Evolutionary conservation across 2,797 vertebrate species (phyloP).

Genomic region (Xiphorhynchus erythropygius): DNA sequence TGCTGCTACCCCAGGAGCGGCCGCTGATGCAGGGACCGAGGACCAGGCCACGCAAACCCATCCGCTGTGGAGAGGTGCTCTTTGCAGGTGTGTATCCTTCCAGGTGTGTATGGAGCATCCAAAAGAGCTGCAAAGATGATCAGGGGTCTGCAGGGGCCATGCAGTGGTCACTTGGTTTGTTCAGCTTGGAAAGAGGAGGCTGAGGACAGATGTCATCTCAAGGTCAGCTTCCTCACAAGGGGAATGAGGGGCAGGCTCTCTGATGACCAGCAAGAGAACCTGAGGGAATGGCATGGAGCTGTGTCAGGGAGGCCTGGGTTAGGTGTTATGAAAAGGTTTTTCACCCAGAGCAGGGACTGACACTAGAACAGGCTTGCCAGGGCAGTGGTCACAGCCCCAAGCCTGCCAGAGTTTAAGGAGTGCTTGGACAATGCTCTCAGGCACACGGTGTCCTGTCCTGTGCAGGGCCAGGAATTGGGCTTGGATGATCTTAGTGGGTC

Average conservation of each 20-base stretch:
- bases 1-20: constrained; percentile 94
- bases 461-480: neutral
- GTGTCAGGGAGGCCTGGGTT: neutral
- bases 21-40: constrained; percentile 97
- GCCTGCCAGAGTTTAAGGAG: neutral
- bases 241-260: neutral
- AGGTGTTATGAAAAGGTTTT: neutral
- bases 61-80: constrained; percentile 96
- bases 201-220: neutral
- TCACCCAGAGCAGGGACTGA: neutral
- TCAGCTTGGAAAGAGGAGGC: neutral
- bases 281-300: rapidly evolving
- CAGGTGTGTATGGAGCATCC: constrained; percentile 73
- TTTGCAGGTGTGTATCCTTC: constrained; percentile 95
- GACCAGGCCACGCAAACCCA: constrained; percentile 94
- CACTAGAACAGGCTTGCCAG: neutral
- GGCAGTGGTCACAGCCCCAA: neutral
- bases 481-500: neutral
- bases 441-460: neutral
- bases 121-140: neutral
- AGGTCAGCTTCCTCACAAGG: rapidly evolving
- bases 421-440: rapidly evolving
- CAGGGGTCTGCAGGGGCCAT: neutral
- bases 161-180: neutral
- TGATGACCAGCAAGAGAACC: neutral